Evolutionary conservation across 2,113 vertebrate species (phyloP), one percentile per base, ranked within the genome.

Genomic region (Sarotherodon lohbergeri): DNA sequence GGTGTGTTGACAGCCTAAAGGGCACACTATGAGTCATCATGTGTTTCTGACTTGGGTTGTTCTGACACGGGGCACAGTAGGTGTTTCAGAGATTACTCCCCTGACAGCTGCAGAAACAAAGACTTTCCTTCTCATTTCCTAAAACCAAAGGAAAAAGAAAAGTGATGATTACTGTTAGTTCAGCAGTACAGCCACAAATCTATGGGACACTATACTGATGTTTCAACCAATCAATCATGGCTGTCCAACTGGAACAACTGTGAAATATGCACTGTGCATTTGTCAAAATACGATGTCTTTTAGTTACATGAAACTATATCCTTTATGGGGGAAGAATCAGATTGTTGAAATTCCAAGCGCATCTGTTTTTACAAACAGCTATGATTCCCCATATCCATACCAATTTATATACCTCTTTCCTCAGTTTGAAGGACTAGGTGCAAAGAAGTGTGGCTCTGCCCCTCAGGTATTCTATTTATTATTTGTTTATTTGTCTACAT

Each of bases 401-500:
- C 50, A 16, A 71, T 88, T 82, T 73, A 43, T 80, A 85, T 88
- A 81, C 52, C 32, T 57, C 29, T 61, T 29, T 29, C 57, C 66
- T 81, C 6, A 57, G 34, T 78, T 63, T 86, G 73, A 88, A 90
- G 84, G 82, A 85, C 48, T 89, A 29, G 82, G 81, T 82, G 83
- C 86, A 93, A 90, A 90, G 83, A 43, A 54, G 81, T 90, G 82
- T 85, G 88, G 83, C 90, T 76, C 54, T 86, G 50, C 27, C 82
- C 81, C 89, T 63, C 12, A 63, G 88, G 86, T 61, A 55, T 93
- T 91, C 43, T 66, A 80, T 94, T 83, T 95, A 91, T 95, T 93
- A 92, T 95, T 94, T 95, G 83, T 93, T 93, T 92, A 90, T 95
- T 94, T 94, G 88, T 94, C 90, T 93, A 85, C 86, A 91, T 94